Conservation (phyloP, 2,888 invertebrate genomes). For the Zaprionus obscuricornis region DNA sequence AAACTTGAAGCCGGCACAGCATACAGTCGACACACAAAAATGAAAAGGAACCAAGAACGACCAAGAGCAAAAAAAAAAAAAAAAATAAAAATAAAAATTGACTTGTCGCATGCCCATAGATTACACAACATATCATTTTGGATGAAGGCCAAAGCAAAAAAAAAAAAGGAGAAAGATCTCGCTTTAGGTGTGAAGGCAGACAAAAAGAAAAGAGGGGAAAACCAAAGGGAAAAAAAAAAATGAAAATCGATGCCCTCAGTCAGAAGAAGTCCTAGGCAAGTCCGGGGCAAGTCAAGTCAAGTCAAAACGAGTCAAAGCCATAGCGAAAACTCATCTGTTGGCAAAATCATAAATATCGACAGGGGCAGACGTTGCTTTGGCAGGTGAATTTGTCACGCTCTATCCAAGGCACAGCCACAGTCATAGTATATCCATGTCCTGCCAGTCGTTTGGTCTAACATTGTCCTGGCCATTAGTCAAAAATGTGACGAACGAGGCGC, state of each 20-base stretch:
- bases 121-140: constrained; percentile 60
- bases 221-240: constrained; percentile 17
- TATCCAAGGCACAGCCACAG: constrained; percentile 11
- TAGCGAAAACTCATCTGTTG: constrained; percentile 44
- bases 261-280: neutral
- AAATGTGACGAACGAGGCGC: constrained; percentile 59
- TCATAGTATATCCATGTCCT: constrained; percentile 14
- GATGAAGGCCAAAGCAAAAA: constrained; percentile 22
- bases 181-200: constrained; percentile 20
- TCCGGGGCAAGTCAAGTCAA: neutral
- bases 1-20: constrained; percentile 52
- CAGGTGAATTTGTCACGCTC: constrained; percentile 72
- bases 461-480: constrained; percentile 64
- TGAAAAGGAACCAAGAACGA: constrained; percentile 6
- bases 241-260: constrained; percentile 1
- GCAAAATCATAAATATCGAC: constrained; percentile 73
- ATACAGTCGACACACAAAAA: constrained; percentile 1
- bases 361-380: constrained; percentile 30
- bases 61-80: neutral
- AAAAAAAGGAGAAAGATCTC: constrained; percentile 18
- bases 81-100: constrained; percentile 44
- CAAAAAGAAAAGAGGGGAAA: too few species aligned
- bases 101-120: constrained; percentile 71
- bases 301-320: neutral
- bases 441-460: neutral